Evolutionary conservation across 2,888 invertebrate species (phyloP), one percentile per base, ranked within the genome.

Genomic region (Andrena haemorrhoa): DNA sequence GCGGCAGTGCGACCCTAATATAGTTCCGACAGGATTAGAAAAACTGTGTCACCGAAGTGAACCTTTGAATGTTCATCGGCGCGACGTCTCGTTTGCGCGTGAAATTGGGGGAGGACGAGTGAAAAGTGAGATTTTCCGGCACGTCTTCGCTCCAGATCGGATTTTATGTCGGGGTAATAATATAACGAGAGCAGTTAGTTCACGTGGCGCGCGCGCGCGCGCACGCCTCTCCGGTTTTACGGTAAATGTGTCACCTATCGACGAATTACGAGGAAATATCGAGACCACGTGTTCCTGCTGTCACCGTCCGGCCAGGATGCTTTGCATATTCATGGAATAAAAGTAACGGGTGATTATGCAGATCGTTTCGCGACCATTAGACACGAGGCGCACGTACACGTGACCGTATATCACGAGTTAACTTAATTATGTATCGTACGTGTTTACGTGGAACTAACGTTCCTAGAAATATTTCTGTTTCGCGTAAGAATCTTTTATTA

Each of bases 341-440:
- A 77, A 77, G 65, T 77, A 75, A 77, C 65, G 41, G 66, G 49
- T 31, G 60, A 75, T 66, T 77, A 61, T 75, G 66, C 51, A 66
- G 51, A 75, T 64, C 20, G 20, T 26, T 47, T 1, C 7, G 31
- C 23, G 23, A 56, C 47, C 31, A 51, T 77, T 77, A 61, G 29
- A 74, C 29, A 6, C 20, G n/a, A 4, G 49, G 58, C 12, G 26
- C 75, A 12, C 8, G 33, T 51, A 51, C 51, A 31, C 51, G 66
- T 41, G 60, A 66, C 51, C 10, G 47, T 33, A 23, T 33, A 68
- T 29, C 29, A 33, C 23, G 23, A 41, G 60, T 66, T 31, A 53
- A 78, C 23, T 41, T 35, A 63, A 63, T 63, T 56, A 63, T 29
- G 31, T 5, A 23, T 58, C 23, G 12, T 68, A 20, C 47, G n/a